phyloP scores from a whole-genome alignment of 2,888 invertebrate genomes.

The Autographa pulchrina region DNA sequence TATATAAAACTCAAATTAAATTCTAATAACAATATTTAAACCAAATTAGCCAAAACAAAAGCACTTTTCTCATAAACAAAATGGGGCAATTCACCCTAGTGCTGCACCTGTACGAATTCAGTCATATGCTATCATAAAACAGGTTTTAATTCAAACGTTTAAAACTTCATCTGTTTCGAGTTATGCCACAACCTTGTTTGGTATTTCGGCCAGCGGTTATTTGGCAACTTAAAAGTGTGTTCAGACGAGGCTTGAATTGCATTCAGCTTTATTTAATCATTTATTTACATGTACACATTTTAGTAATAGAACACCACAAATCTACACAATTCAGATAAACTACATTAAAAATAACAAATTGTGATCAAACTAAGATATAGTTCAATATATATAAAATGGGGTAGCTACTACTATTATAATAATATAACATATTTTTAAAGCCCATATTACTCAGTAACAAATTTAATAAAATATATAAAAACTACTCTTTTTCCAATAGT shows the following conservation, averaged over 20 bases:
- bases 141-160: conserved; percentile 56
- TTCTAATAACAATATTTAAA: not conserved
- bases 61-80: conserved; percentile 23
- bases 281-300: too few species aligned
- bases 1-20: not conserved
- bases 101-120: conserved; percentile 34
- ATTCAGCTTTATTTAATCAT: not conserved
- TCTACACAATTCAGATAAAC: too few species aligned
- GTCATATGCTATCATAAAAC: conserved; percentile 50
- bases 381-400: too few species aligned
- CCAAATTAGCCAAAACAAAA: not conserved
- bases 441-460: too few species aligned
- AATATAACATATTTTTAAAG: too few species aligned
- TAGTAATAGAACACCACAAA: too few species aligned
- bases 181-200: conserved; percentile 53
- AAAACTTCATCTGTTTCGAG: conserved; percentile 52
- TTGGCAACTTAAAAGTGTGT: conserved; percentile 25
- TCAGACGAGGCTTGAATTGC: not conserved
- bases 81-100: conserved; percentile 16
- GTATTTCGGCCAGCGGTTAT: conserved; percentile 41
- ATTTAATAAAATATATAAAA: too few species aligned
- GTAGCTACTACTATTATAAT: too few species aligned
- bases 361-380: too few species aligned
- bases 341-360: too few species aligned
- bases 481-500: too few species aligned